Evolutionary conservation across 1,140 invertebrate species (phyloP).

Genomic region (Caenorhabditis elegans): WBcel235 BX284603.4:746501-747000

Average conservation of each 20-base stretch:
- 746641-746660: slow-evolving; percentile 35
- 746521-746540: slow-evolving; percentile 39
- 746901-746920: neutral
- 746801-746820: neutral
- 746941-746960: no score
- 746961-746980: neutral
- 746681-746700: slow-evolving; percentile 36
- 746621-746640: neutral
- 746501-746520: slow-evolving; percentile 31
- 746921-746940: no score
- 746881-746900: neutral
- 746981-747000: neutral
- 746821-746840: neutral
- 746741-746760: no score
- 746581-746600: neutral
- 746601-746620: neutral
- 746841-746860: neutral
- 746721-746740: no score
- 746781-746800: neutral
- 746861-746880: slow-evolving; percentile 30
- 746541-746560: slow-evolving; percentile 27
- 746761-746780: neutral
- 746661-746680: slow-evolving; percentile 41
- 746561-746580: neutral
- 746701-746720: neutral